phyloP scores from a whole-genome alignment of 2,888 invertebrate species.

The Archips crataeganus region DNA sequence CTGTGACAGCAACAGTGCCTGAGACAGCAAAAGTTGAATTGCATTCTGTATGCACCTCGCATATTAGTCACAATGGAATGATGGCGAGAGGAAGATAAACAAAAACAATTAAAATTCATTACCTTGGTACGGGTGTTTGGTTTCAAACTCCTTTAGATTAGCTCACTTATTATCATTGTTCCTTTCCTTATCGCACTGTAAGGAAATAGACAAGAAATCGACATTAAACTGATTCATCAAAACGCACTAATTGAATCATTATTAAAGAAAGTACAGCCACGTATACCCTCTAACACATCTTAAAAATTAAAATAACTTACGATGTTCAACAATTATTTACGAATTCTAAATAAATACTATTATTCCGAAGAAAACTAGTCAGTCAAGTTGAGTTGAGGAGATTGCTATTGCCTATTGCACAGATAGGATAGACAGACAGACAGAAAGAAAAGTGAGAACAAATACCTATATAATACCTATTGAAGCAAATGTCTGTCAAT shows the following conservation, averaged over 20 bases:
- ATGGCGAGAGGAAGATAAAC: conserved; percentile 26
- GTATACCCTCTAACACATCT: conserved; percentile 21
- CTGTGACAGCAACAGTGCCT: conserved; percentile 24
- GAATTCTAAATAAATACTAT: conserved; percentile 39
- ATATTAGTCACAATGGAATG: conserved; percentile 36
- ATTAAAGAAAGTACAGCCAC: conserved; percentile 38
- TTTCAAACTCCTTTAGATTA: conserved; percentile 63
- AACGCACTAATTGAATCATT: conserved; percentile 43
- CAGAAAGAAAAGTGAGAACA: conserved; percentile 8
- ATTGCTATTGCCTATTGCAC: conserved; percentile 24
- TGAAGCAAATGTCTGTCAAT: conserved; percentile 16
- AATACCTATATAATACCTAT: no score
- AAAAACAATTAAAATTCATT: conserved; percentile 42
- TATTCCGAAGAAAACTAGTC: conserved; percentile 37
- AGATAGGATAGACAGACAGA: conserved; percentile 14
- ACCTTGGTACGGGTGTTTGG: conserved; percentile 48
- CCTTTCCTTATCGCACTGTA: conserved; percentile 73
- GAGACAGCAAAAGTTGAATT: conserved; percentile 29
- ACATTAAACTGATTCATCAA: conserved; percentile 59
- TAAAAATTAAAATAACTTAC: conserved; percentile 32
- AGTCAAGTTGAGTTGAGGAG: conserved; percentile 31
- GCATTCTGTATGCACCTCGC: conserved; percentile 25
- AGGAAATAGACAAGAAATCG: conserved; percentile 71
- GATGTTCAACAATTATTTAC: conserved; percentile 34
- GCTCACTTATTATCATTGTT: conserved; percentile 73